Evolutionary conservation across 2,113 vertebrate genomes (phyloP).

Genomic region (Chrysochloris asiatica): DNA sequence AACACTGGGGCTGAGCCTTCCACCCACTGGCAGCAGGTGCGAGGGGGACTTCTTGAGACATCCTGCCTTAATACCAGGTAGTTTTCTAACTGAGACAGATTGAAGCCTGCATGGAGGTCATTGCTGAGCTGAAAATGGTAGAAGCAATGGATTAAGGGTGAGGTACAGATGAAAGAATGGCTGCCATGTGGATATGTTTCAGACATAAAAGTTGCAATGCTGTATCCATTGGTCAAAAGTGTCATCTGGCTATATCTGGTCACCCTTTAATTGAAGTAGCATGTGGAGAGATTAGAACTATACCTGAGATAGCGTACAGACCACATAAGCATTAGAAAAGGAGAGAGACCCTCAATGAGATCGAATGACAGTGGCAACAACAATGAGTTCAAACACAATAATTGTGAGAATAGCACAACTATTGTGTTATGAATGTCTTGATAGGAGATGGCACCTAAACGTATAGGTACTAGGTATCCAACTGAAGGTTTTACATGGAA

Average conservation of each 20-base stretch:
- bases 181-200: background rate
- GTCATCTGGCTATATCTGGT: background rate
- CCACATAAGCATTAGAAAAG: background rate
- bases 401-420: background rate
- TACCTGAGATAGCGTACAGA: too few relatives aligned
- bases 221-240: background rate
- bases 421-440: background rate
- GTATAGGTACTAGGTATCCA: background rate
- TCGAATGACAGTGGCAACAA: too few relatives aligned
- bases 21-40: background rate
- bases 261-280: background rate
- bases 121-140: background rate
- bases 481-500: background rate
- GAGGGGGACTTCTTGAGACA: background rate
- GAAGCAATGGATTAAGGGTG: background rate
- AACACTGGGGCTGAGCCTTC: background rate
- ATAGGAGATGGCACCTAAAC: background rate
- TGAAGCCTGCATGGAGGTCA: background rate
- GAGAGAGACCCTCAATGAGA: too few relatives aligned
- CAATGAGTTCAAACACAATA: background rate
- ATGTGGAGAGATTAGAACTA: background rate
- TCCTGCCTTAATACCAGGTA: background rate
- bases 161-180: background rate
- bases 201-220: background rate
- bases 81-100: background rate